phyloP scores from a whole-genome alignment of 2,888 invertebrate genomes.

The Melanostoma scalare region DNA sequence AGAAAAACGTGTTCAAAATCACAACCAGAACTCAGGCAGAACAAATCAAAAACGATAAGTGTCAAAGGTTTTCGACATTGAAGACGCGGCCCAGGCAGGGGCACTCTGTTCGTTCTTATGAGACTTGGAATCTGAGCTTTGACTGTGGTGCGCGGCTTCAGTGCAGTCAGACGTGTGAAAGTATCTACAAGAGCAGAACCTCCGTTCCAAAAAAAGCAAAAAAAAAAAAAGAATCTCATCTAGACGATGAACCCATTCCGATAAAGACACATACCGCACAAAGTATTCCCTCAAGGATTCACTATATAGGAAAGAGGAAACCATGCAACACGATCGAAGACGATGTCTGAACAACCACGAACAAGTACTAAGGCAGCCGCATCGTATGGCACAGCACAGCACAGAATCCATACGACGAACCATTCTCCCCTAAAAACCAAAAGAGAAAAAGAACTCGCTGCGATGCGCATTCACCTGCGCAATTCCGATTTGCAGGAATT shows the following conservation, averaged over 20 bases:
- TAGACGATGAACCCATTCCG: constrained; percentile 70
- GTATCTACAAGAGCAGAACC: constrained; percentile 56
- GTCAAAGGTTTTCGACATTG: constrained; percentile 70
- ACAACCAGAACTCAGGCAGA: constrained; percentile 67
- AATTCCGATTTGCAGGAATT: constrained; percentile 69
- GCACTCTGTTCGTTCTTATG: constrained; percentile 3
- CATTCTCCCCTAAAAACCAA: not conserved
- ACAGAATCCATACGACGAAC: constrained; percentile 27
- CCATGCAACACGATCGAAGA: constrained; percentile 46
- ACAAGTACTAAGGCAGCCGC: constrained; percentile 39
- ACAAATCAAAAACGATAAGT: constrained; percentile 73
- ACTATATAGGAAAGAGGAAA: constrained; percentile 26
- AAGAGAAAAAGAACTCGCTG: constrained; percentile 7
- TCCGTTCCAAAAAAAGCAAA: constrained; percentile 17
- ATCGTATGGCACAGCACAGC: not conserved
- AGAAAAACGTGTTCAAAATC: constrained; percentile 68
- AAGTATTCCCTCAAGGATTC: constrained; percentile 55
- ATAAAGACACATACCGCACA: constrained; percentile 66
- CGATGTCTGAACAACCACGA: constrained; percentile 34
- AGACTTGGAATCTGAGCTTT: constrained; percentile 12
- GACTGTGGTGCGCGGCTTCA: constrained; percentile 12
- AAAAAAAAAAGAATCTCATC: constrained; percentile 8
- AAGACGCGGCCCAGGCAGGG: constrained; percentile 4
- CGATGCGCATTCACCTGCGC: constrained; percentile 59
- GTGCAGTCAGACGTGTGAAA: constrained; percentile 65